These are phyloP conservation scores for Caenorhabditis panamensis DNA, from an alignment of 2,888 invertebrate genomes.

Conservation along the genomic window DNA sequence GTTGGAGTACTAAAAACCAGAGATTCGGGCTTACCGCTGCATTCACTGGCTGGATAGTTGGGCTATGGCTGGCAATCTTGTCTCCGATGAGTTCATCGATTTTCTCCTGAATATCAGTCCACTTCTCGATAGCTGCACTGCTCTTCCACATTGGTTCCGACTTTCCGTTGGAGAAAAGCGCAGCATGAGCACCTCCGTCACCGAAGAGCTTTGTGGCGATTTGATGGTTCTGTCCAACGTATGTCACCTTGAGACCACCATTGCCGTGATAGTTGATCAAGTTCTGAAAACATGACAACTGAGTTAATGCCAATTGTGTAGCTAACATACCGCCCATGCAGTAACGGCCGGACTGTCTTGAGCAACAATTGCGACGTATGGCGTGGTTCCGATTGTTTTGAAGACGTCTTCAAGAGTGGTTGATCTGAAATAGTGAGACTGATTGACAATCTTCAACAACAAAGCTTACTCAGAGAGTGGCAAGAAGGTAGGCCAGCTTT, in stretches of 20 bases:
- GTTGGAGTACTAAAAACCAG: background rate
- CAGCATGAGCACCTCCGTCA: conserved; percentile 58
- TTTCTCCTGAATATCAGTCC: conserved; percentile 72
- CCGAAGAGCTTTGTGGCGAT: conserved; percentile 67
- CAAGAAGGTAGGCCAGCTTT: conserved; percentile 70
- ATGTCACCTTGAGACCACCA: conserved; percentile 61
- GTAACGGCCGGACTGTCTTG: conserved; percentile 75
- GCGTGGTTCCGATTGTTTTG: conserved; percentile 61
- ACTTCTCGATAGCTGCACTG: conserved; percentile 64
- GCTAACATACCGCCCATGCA: conserved; percentile 72
- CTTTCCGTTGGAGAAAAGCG: conserved; percentile 62
- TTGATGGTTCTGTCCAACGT: conserved; percentile 68
- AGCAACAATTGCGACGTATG: conserved; percentile 67
- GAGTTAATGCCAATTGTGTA: background rate
- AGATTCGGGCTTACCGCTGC: conserved; percentile 41
- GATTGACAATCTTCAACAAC: background rate
- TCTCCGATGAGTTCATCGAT: conserved; percentile 67
- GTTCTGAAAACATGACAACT: conserved; percentile 60
- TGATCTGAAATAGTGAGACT: conserved; percentile 43
- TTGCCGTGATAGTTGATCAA: conserved; percentile 75
- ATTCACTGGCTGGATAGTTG: conserved; percentile 26
- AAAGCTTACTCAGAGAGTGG: conserved; percentile 57
- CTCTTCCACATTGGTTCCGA: conserved; percentile 66
- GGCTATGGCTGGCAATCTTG: conserved; percentile 29
- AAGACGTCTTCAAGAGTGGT: conserved; percentile 70